These are phyloP conservation scores for Deilephila porcellus DNA, from an alignment of 2,888 invertebrate genomes.

Conservation along the genomic window DNA sequence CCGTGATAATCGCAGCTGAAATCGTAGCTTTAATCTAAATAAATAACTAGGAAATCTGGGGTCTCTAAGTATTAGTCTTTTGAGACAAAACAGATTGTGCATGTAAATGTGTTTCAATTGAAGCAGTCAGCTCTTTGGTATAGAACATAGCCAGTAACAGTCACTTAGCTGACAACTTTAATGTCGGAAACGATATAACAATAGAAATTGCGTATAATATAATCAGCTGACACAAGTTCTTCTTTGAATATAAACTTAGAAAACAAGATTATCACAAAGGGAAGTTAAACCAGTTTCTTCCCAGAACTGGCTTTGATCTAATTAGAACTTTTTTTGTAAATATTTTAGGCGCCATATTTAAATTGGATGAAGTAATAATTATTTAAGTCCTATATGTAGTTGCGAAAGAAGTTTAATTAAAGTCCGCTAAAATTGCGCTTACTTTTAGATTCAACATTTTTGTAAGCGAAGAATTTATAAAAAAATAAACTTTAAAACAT, in stretches of 20 bases:
- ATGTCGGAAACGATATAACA: neutral
- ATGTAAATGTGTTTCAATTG: too few species aligned
- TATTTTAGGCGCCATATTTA: neutral
- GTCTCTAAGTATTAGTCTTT: too few species aligned
- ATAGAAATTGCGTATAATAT: neutral
- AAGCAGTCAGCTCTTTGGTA: too few species aligned
- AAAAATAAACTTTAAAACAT: too few species aligned
- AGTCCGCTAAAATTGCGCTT: neutral
- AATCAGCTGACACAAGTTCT: neutral
- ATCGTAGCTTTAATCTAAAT: too few species aligned
- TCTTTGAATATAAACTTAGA: constrained; percentile 15
- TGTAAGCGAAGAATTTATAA: too few species aligned
- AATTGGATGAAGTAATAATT: neutral
- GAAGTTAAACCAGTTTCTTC: neutral
- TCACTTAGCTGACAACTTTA: neutral
- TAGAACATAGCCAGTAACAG: too few species aligned
- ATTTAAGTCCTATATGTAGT: neutral
- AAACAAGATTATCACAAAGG: constrained; percentile 20
- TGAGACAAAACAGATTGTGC: too few species aligned
- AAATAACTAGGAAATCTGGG: too few species aligned
- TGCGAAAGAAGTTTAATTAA: neutral
- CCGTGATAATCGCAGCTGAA: too few species aligned
- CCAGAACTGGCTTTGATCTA: neutral
- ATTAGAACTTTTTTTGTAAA: neutral
- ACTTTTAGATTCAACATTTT: too few species aligned